Evolutionary conservation across 2,888 invertebrate genomes (phyloP).

Genomic region (Dynastes hyllus): DNA sequence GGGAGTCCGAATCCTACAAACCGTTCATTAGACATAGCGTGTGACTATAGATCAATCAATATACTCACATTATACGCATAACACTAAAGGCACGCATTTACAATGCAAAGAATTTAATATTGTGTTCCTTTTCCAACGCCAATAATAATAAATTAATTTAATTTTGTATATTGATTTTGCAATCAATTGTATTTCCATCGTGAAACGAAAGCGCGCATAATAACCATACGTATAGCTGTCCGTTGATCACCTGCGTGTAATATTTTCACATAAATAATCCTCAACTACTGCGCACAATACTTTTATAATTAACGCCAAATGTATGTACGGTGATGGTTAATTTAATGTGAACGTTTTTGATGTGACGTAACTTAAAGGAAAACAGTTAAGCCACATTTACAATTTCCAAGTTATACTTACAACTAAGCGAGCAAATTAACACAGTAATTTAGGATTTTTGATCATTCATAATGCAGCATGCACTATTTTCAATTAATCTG

Average conservation of each 20-base stretch:
- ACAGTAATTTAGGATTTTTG: no score
- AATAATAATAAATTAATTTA: conserved; percentile 37
- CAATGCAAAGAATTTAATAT: conserved; percentile 13
- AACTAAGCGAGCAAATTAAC: no score
- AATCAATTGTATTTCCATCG: conserved; percentile 34
- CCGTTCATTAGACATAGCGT: neutral
- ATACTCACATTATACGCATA: neutral
- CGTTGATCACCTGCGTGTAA: conserved; percentile 36
- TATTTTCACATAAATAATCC: conserved; percentile 38
- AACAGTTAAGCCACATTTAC: no score
- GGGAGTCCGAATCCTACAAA: neutral
- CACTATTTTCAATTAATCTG: no score
- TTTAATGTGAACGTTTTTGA: neutral
- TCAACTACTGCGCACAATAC: conserved; percentile 34
- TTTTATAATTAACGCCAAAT: conserved; percentile 38
- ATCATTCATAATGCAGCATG: no score
- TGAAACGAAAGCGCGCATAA: conserved; percentile 16
- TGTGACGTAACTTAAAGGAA: no score
- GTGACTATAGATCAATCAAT: neutral
- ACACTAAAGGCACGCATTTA: neutral
- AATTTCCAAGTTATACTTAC: no score
- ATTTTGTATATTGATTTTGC: conserved; percentile 32
- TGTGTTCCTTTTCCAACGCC: conserved; percentile 2
- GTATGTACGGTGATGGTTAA: neutral
- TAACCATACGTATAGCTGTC: neutral